phyloP scores from a whole-genome alignment of 2,113 vertebrate species.

The Nanorana parkeri region DNA sequence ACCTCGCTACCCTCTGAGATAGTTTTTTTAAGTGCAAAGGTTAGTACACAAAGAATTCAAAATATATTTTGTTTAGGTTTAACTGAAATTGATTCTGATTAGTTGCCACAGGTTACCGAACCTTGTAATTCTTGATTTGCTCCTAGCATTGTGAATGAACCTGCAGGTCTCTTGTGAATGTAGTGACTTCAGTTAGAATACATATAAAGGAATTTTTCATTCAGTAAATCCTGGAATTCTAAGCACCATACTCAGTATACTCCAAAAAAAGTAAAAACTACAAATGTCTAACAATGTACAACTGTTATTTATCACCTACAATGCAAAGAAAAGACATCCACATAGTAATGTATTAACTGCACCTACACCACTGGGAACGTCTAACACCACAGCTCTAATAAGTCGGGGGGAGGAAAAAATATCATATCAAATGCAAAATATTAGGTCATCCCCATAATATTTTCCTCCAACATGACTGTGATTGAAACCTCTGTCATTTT shows the following conservation, averaged over 20 bases:
- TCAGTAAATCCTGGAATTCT: too few species aligned
- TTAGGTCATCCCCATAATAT: background rate
- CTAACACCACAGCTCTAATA: background rate
- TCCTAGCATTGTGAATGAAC: too few species aligned
- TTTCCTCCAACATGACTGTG: background rate
- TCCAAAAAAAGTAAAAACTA: background rate
- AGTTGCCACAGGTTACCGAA: too few species aligned
- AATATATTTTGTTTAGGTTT: too few species aligned
- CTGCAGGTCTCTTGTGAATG: too few species aligned
- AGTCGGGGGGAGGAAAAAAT: background rate
- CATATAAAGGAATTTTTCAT: too few species aligned
- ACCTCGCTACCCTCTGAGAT: too few species aligned
- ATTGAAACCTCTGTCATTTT: background rate
- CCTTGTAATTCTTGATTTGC: too few species aligned
- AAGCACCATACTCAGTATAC: background rate
- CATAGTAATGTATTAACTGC: conserved; percentile 13
- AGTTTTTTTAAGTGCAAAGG: too few species aligned
- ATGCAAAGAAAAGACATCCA: background rate
- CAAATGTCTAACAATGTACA: background rate
- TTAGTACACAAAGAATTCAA: too few species aligned
- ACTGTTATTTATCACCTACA: background rate
- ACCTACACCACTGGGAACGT: background rate
- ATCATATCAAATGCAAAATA: background rate
- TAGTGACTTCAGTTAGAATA: too few species aligned
- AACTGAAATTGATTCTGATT: too few species aligned